Percentiles rank a stretch among this genome's conserved stretches.
Conservation (phyloP, 1,140 invertebrate genomes). For the Frieseomelitta varia region DNA sequence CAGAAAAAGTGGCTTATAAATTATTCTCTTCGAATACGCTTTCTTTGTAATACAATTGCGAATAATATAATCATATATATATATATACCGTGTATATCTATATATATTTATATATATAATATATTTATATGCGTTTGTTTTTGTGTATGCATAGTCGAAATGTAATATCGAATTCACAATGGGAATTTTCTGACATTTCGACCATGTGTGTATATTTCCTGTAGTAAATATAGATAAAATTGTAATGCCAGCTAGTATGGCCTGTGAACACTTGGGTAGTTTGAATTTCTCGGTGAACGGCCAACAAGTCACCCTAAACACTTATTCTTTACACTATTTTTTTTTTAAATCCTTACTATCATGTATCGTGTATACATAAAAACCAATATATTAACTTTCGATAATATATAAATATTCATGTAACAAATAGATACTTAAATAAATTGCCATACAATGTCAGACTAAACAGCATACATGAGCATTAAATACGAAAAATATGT, state of each 20-base stretch:
- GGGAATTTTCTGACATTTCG: conserved; percentile 51
- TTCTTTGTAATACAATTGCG: conserved; percentile 58
- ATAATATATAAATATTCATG: conserved; percentile 43
- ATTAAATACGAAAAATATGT: conserved; percentile 51
- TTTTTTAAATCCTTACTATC: conserved; percentile 45
- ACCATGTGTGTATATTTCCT: conserved; percentile 52
- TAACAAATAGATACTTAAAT: conserved; percentile 55
- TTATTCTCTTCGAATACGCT: conserved; percentile 51
- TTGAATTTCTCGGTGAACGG: conserved; percentile 61
- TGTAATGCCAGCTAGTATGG: conserved; percentile 62
- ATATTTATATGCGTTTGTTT: conserved; percentile 40
- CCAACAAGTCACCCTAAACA: conserved; percentile 45
- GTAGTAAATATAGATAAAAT: conserved; percentile 63
- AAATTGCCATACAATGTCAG: conserved; percentile 44
- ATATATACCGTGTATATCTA: background rate
- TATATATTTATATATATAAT: background rate
- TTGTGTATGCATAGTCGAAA: conserved; percentile 48
- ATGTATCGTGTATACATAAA: conserved; percentile 46
- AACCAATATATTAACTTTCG: conserved; percentile 55
- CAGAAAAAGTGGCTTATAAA: conserved; percentile 51
- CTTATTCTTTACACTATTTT: conserved; percentile 52
- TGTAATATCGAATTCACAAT: conserved; percentile 46
- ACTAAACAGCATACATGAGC: conserved; percentile 35
- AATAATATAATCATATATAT: conserved; percentile 48
- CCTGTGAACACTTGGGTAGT: conserved; percentile 74